These are phyloP conservation scores for Melinopterus prodromus DNA, from an alignment of 2,888 invertebrate genomes.

Conservation along the genomic window DNA sequence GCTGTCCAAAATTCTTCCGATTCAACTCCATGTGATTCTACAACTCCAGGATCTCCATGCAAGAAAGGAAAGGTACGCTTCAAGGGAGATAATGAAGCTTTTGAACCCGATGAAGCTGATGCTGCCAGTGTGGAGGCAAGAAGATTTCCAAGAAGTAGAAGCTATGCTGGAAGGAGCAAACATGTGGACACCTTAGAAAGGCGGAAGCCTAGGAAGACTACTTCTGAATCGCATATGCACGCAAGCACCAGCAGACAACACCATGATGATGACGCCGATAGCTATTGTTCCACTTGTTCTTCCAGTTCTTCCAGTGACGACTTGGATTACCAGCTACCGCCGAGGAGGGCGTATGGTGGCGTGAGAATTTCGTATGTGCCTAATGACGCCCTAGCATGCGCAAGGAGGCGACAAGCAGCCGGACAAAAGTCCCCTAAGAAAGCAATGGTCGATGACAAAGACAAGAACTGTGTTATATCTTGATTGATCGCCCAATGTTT, in stretches of 20 bases:
- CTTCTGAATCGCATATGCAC: conserved; percentile 54
- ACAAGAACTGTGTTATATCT: conserved; percentile 87
- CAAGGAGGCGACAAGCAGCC: conserved; percentile 67
- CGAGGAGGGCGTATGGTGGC: conserved; percentile 84
- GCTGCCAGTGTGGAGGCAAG: conserved; percentile 53
- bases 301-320: conserved; percentile 87
- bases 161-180: conserved; percentile 63
- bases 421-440: conserved; percentile 58
- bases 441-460: conserved; percentile 64
- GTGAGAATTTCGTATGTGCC: conserved; percentile 93
- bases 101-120: conserved; percentile 59
- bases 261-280: conserved; percentile 73
- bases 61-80: conserved; percentile 62
- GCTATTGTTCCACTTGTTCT: conserved; percentile 91
- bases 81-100: conserved; percentile 61
- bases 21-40: conserved; percentile 46
- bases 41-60: conserved; percentile 58
- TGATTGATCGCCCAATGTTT: conserved; percentile 64
- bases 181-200: conserved; percentile 55
- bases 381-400: conserved; percentile 88
- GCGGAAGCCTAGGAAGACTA: conserved; percentile 53
- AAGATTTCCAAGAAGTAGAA: conserved; percentile 63
- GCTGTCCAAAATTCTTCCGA: conserved; percentile 56
- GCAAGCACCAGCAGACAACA: conserved; percentile 49
- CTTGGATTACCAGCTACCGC: conserved; percentile 85